Percentiles rank a stretch among this genome's conserved stretches.
phyloP scores from a whole-genome alignment of 2,113 vertebrate genomes.

The Bucco capensis region DNA sequence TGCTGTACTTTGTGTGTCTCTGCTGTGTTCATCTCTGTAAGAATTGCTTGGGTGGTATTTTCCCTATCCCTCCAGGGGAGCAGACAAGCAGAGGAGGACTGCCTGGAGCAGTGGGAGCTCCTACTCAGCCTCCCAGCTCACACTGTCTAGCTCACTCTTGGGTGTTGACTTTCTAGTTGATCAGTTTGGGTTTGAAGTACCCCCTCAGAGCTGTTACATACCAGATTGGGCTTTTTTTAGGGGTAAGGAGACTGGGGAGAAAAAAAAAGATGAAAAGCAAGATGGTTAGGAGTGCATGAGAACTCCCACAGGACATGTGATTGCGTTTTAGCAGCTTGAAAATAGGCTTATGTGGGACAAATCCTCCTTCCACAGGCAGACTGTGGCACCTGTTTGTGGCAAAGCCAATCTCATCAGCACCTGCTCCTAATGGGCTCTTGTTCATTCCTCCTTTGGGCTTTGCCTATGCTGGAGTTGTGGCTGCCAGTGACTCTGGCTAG shows the following conservation, averaged over 20 bases:
- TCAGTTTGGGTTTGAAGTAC: background rate
- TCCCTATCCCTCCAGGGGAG: background rate
- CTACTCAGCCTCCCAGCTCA: background rate
- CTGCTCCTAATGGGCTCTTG: background rate
- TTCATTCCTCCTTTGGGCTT: background rate
- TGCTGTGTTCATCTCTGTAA: fast-evolving
- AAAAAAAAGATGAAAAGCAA: background rate
- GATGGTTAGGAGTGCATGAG: background rate
- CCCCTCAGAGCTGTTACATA: background rate
- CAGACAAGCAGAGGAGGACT: background rate
- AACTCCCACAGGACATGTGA: conserved; percentile 14
- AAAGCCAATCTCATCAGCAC: background rate
- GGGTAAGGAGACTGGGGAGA: background rate
- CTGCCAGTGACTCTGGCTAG: background rate
- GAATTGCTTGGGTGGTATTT: background rate
- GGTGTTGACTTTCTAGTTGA: background rate
- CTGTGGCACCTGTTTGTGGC: background rate
- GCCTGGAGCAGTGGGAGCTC: background rate
- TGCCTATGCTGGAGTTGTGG: background rate
- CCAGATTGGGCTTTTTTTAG: background rate
- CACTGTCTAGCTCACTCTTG: background rate
- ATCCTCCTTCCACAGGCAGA: background rate
- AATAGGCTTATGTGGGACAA: background rate
- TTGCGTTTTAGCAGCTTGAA: conserved; percentile 9
- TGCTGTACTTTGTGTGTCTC: fast-evolving